These are phyloP conservation scores for Ips nitidus DNA, from an alignment of 1,140 invertebrate genomes.

Conservation along the genomic window DNA sequence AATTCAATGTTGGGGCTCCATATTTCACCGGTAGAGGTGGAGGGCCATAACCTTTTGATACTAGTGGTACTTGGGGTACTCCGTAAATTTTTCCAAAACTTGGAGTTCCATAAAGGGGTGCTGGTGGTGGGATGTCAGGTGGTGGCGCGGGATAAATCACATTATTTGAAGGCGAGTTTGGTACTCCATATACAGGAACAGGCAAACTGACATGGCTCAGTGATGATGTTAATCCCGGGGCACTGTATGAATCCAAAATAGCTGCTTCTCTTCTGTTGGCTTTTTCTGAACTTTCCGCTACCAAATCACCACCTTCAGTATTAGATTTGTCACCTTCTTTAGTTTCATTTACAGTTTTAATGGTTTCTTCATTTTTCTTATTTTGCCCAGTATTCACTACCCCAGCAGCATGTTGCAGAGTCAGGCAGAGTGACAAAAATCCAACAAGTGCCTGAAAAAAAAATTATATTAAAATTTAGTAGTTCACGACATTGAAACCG, in stretches of 20 bases:
- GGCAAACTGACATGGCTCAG: constrained; percentile 54
- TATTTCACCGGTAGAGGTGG: constrained; percentile 31
- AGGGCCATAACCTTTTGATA: constrained; percentile 36
- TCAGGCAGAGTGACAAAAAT: constrained; percentile 40
- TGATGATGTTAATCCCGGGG: constrained; percentile 51
- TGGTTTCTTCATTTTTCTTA: constrained; percentile 32
- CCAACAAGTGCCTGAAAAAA: constrained; percentile 48
- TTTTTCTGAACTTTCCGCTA: constrained; percentile 41
- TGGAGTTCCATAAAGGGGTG: constrained; percentile 29
- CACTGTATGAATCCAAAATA: constrained; percentile 56
- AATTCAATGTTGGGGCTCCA: constrained; percentile 23
- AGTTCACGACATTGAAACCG: constrained; percentile 20
- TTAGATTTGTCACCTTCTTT: constrained; percentile 9
- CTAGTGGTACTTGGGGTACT: constrained; percentile 49
- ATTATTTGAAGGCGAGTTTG: constrained; percentile 52
- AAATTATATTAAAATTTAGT: constrained; percentile 17
- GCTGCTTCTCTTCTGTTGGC: constrained; percentile 57
- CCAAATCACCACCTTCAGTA: constrained; percentile 9
- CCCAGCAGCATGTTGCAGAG: constrained; percentile 43
- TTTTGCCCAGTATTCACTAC: constrained; percentile 48
- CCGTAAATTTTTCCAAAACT: constrained; percentile 44
- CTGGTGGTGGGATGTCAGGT: constrained; percentile 53
- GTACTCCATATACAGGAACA: constrained; percentile 58
- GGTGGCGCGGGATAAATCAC: constrained; percentile 55
- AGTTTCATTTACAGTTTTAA: constrained; percentile 34